Base-by-base conservation (phyloP, 2,797 vertebrate species). In the Oophaga sylvatica region DNA sequence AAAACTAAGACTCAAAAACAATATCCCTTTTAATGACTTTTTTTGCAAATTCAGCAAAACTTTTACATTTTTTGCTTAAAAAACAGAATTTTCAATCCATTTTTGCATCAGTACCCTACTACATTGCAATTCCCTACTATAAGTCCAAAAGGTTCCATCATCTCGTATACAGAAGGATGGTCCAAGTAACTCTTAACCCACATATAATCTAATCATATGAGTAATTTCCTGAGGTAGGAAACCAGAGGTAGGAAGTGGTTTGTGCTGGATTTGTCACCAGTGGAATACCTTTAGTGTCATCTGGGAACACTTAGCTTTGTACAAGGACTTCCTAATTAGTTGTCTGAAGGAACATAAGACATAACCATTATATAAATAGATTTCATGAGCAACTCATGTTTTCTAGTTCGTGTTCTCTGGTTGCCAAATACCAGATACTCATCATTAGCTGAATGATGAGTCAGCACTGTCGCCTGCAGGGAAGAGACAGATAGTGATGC, bases 361-460 rank as follows among this genome's bases (percentile, higher is more conserved):
- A 73, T 73, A 20, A 73, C 13, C 10, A 48, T 2, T 45, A n/a
- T 48, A 29, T 81, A 65, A 65, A 80, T 80, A 80, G 78, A 2
- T 80, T 60, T 60, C 71, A 48, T 76, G 31, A 76, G 29, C 59
- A 80, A n/a, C 9, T 65, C 20, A 65, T 63, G 62, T 65, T 65
- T 81, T 81, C 15, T 48, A 48, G 31, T 11, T 45, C 63, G 31
- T 63, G 60, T 45, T 80, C 19, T 73, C 22, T 29, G 16, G 56
- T 71, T 71, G 20, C 1, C 1, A 16, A 53, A n/a, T 77, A 53
- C 41, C 73, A 1, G 81, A 65, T 75, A 59, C 57, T 19, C 15
- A 73, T 45, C 15, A 73, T n/a, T 48, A 76, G 16, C 17, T 53
- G 62, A 20, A 20, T 31, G 16, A 60, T 48, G 35, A 10, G 57